Conservation (phyloP, 23 tunicate genomes). For the Phallusia fumigata region DNA sequence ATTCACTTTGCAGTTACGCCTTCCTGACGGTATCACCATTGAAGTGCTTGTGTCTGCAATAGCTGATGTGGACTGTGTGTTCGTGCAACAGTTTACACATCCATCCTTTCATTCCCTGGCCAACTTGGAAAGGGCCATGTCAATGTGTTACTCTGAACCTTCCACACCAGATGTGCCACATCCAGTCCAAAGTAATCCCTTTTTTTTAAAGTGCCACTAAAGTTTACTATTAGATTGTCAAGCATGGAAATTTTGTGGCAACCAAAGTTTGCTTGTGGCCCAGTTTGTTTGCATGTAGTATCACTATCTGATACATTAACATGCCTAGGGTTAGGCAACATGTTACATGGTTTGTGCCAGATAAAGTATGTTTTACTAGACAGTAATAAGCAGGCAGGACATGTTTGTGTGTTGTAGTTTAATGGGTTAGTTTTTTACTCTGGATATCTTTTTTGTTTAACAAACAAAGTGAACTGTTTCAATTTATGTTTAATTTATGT, state of each 20-base stretch:
- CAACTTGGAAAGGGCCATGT: conserved; percentile 70
- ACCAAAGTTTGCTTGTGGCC: too few relatives aligned
- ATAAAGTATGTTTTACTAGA: too few relatives aligned
- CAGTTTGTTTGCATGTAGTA: too few relatives aligned
- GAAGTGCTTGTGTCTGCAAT: conserved; percentile 80
- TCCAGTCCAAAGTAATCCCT: conserved; percentile 54
- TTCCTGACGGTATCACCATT: conserved; percentile 55
- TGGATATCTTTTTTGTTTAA: too few relatives aligned
- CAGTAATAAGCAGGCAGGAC: too few relatives aligned
- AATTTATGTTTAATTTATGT: not conserved
- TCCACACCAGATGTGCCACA: conserved; percentile 51
- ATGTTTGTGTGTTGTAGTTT: too few relatives aligned
- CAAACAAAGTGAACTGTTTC: not conserved
- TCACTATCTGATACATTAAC: too few relatives aligned
- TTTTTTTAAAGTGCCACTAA: not conserved
- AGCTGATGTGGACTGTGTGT: conserved; percentile 62
- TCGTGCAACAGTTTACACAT: conserved; percentile 69
- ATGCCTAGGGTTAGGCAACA: too few relatives aligned
- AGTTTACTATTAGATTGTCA: too few relatives aligned
- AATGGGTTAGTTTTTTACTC: too few relatives aligned
- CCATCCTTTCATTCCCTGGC: conserved; percentile 52
- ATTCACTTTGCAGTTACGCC: conserved; percentile 35
- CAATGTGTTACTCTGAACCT: conserved; percentile 58
- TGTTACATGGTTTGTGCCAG: too few relatives aligned
- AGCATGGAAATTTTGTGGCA: too few relatives aligned